phyloP scores from a whole-genome alignment of 2,888 invertebrate genomes.

The Pammene fasciana region DNA sequence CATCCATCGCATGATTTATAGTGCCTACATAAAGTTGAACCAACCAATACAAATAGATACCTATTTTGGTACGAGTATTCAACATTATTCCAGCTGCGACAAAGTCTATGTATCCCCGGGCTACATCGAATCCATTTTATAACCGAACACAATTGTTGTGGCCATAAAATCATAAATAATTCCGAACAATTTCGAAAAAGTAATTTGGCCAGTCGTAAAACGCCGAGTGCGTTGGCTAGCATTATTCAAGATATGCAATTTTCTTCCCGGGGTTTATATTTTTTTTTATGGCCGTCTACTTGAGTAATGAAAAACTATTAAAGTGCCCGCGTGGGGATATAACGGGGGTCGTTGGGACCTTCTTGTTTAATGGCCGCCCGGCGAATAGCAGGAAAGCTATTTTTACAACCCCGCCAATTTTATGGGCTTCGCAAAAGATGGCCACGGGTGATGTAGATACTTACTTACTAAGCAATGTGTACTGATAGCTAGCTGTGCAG shows the following conservation, averaged over 20 bases:
- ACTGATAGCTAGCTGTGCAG: background rate
- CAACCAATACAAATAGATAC: background rate
- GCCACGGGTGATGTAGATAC: conserved; percentile 41
- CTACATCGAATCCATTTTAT: conserved; percentile 25
- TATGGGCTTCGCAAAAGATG: conserved; percentile 43
- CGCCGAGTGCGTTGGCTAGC: conserved; percentile 34
- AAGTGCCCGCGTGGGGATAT: conserved; percentile 44
- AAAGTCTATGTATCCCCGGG: background rate
- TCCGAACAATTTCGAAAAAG: conserved; percentile 34
- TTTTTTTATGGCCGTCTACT: conserved; percentile 45
- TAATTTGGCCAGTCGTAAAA: conserved; percentile 28
- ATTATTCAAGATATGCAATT: conserved; percentile 46
- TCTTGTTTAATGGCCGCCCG: conserved; percentile 41
- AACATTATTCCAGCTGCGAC: conserved; percentile 22
- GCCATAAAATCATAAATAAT: conserved; percentile 40
- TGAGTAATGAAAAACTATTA: conserved; percentile 48
- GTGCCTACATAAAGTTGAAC: background rate
- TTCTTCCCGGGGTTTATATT: conserved; percentile 44
- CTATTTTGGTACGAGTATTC: background rate
- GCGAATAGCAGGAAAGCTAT: conserved; percentile 43
- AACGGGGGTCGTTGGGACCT: conserved; percentile 41
- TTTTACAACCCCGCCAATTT: conserved; percentile 45
- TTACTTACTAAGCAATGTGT: conserved; percentile 47
- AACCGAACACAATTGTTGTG: conserved; percentile 15
- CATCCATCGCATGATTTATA: background rate